phyloP scores from a whole-genome alignment of 1,140 invertebrate species.

The Drosophila busckii region DNA sequence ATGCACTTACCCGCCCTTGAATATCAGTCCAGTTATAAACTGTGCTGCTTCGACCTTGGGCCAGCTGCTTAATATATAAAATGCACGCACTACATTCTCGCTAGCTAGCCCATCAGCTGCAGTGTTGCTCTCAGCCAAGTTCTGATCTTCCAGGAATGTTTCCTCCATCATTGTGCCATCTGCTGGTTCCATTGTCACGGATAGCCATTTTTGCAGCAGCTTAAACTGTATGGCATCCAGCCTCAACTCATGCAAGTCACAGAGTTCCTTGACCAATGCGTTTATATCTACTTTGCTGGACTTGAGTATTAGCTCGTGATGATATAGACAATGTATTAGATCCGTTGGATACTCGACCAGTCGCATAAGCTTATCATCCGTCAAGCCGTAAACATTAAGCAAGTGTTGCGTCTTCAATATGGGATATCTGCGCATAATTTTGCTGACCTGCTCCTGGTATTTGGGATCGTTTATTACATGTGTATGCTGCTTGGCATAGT shows the following conservation, averaged over 20 bases:
- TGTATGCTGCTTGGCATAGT: conserved; percentile 79
- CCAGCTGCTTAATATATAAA: conserved; percentile 72
- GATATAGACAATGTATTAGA: conserved; percentile 80
- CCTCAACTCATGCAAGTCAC: conserved; percentile 69
- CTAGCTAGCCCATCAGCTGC: conserved; percentile 31
- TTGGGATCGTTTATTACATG: conserved; percentile 79
- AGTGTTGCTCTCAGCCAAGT: conserved; percentile 29
- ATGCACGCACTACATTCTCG: conserved; percentile 68
- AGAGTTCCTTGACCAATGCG: conserved; percentile 81
- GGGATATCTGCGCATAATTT: conserved; percentile 81
- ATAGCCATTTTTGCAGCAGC: conserved; percentile 70
- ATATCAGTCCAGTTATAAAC: conserved; percentile 61
- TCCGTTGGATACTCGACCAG: conserved; percentile 80
- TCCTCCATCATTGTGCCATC: conserved; percentile 64
- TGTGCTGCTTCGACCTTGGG: conserved; percentile 52
- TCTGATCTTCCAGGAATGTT: conserved; percentile 68
- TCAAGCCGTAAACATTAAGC: conserved; percentile 81
- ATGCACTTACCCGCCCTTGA: conserved; percentile 57
- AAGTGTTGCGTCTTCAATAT: conserved; percentile 81
- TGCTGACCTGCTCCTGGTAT: conserved; percentile 78
- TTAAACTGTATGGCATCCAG: conserved; percentile 60
- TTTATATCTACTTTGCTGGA: conserved; percentile 81
- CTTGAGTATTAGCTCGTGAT: conserved; percentile 80
- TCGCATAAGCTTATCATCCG: conserved; percentile 80
- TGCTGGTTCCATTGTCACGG: conserved; percentile 54